These are phyloP conservation scores for Neodiprion pinetum DNA, from an alignment of 1,140 invertebrate genomes.

Conservation along the genomic window DNA sequence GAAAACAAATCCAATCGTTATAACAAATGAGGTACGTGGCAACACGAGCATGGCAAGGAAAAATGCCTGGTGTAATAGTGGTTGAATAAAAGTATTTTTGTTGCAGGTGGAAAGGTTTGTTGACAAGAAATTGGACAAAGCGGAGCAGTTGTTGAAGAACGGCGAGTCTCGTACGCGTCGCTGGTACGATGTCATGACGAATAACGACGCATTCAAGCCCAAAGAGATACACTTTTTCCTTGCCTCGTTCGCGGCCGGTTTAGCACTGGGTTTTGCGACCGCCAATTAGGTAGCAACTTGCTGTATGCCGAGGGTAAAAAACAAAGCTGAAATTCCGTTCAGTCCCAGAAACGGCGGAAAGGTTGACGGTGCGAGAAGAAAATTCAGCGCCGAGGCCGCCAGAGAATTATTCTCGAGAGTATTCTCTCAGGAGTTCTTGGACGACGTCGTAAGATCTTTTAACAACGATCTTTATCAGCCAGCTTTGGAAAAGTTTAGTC, in stretches of 20 bases:
- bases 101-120: slow-evolving; percentile 78
- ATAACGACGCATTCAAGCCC: slow-evolving; percentile 68
- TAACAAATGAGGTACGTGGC: too few species aligned
- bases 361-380: slow-evolving; percentile 12
- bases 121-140: slow-evolving; percentile 79
- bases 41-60: too few species aligned
- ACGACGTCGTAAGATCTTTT: background rate
- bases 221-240: slow-evolving; percentile 80
- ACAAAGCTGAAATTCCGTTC: slow-evolving; percentile 7
- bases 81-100: too few species aligned
- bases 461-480: background rate
- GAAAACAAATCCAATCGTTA: too few species aligned
- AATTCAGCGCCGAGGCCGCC: slow-evolving; percentile 23
- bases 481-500: background rate
- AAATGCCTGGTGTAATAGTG: too few species aligned
- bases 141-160: slow-evolving; percentile 73
- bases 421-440: slow-evolving; percentile 16
- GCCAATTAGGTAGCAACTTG: slow-evolving; percentile 49
- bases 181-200: slow-evolving; percentile 74
- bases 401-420: slow-evolving; percentile 15
- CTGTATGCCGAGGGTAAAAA: slow-evolving; percentile 50
- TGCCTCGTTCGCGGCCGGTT: slow-evolving; percentile 74
- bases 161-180: slow-evolving; percentile 71
- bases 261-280: slow-evolving; percentile 69
- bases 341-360: too few species aligned